A percentile compares a stretch with the other conserved stretches of the same genome.
Conservation (phyloP, 2,888 invertebrate species). For the Andrena haemorrhoa region DNA sequence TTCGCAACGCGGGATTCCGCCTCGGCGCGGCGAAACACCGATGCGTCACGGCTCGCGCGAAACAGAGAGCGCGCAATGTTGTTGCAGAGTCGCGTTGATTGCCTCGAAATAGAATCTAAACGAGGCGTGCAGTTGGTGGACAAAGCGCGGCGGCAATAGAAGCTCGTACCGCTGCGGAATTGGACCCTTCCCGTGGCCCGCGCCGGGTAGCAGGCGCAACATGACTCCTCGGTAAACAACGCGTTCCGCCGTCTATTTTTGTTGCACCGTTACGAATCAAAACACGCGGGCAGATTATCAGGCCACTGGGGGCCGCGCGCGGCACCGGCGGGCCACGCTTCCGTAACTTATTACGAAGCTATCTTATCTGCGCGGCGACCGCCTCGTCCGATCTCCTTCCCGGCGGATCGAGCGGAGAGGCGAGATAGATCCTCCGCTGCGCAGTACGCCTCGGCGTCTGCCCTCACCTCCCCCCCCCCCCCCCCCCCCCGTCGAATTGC, state of each 20-base stretch:
- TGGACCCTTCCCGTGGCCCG: constrained; percentile 10
- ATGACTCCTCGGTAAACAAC: constrained; percentile 27
- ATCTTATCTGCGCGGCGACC: constrained; percentile 9
- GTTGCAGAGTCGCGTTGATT: background rate
- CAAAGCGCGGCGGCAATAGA: background rate
- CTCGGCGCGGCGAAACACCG: too few species aligned
- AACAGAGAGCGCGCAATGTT: background rate
- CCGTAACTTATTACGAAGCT: constrained; percentile 17
- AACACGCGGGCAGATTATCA: constrained; percentile 21
- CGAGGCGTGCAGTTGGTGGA: background rate
- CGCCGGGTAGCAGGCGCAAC: constrained; percentile 5
- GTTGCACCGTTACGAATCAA: constrained; percentile 12
- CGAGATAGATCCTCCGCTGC: background rate
- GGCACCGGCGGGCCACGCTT: background rate
- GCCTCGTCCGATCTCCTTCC: background rate
- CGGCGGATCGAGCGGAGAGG: background rate
- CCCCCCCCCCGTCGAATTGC: background rate
- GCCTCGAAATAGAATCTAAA: constrained; percentile 2
- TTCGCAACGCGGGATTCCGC: too few species aligned
- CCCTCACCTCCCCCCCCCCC: too few species aligned
- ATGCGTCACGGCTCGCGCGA: too few species aligned
- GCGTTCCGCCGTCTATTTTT: constrained; percentile 10
- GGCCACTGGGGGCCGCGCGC: background rate
- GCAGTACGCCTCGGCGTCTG: background rate
- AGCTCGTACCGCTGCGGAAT: background rate